Evolutionary conservation across 2,797 vertebrate genomes (phyloP).

Genomic region (Enteromius treurensis): DNA sequence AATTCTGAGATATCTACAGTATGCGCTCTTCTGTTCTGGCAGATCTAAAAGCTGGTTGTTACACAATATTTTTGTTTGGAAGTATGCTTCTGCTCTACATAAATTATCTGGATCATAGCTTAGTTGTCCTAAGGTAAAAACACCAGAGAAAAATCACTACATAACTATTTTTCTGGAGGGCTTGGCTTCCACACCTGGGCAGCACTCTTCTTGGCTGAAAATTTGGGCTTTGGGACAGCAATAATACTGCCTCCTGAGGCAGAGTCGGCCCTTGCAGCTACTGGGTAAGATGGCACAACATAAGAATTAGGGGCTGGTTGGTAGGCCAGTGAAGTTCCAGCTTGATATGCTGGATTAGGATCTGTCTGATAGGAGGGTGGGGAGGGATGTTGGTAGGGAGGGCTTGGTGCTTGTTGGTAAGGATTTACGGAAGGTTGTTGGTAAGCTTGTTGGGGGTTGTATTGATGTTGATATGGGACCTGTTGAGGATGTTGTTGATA

Average conservation of each 20-base stretch:
- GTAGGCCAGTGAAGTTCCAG: conserved; percentile 69
- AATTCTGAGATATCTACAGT: background rate
- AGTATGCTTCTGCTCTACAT: conserved; percentile 25
- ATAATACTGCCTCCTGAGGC: conserved; percentile 69
- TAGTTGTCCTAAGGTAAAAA: conserved; percentile 13
- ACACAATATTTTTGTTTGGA: conserved; percentile 8
- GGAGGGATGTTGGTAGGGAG: conserved; percentile 59
- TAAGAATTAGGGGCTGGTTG: conserved; percentile 77
- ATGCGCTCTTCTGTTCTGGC: background rate
- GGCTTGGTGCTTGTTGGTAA: conserved; percentile 63
- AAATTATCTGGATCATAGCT: conserved; percentile 7
- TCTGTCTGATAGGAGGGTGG: conserved; percentile 58
- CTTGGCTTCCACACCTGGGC: conserved; percentile 98
- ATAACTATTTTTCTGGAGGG: conserved; percentile 81
- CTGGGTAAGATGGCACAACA: conserved; percentile 71
- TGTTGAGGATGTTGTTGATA: conserved; percentile 69
- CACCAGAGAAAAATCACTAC: conserved; percentile 48
- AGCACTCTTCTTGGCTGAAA: conserved; percentile 91
- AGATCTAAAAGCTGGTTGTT: background rate
- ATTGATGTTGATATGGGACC: conserved; percentile 66
- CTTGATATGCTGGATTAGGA: conserved; percentile 57
- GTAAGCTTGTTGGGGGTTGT: conserved; percentile 65
- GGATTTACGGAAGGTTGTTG: conserved; percentile 71
- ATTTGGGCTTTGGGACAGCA: conserved; percentile 92
- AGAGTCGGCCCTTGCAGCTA: conserved; percentile 83